Conservation (phyloP, 1,140 invertebrate genomes). For the Drosophila murphyi region DNA sequence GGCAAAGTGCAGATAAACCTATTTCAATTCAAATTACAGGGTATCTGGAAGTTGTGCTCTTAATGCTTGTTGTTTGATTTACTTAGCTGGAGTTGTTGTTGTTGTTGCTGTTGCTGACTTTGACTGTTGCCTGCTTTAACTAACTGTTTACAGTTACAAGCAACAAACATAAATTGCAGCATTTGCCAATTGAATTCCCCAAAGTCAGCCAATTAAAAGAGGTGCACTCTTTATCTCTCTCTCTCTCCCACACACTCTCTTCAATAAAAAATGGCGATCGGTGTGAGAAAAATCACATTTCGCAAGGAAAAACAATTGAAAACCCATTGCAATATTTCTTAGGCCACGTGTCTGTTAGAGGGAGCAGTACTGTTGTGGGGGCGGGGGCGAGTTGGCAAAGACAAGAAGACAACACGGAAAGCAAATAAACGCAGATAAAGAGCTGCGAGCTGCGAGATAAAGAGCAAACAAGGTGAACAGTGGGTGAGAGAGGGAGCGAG, state of each 20-base stretch:
- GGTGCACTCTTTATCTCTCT: too few relatives aligned
- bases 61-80: constrained; percentile 7
- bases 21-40: neutral
- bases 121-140: constrained; percentile 1
- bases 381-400: constrained; percentile 16
- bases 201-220: neutral
- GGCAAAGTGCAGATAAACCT: too few relatives aligned
- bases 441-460: constrained; percentile 42
- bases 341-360: constrained; percentile 10
- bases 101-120: constrained; percentile 4
- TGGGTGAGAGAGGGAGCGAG: neutral
- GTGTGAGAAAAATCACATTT: constrained; percentile 25
- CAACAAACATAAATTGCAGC: neutral
- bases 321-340: constrained; percentile 56
- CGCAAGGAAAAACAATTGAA: constrained; percentile 45
- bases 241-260: neutral
- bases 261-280: constrained; percentile 23
- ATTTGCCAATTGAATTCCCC: neutral
- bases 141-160: constrained; percentile 1
- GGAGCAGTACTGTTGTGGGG: neutral
- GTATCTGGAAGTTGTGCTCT: neutral
- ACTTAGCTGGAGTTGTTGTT: constrained; percentile 6
- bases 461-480: constrained; percentile 56
- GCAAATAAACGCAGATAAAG: constrained; percentile 66
- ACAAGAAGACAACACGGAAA: constrained; percentile 58